These are phyloP conservation scores for Zoanthus solanderi DNA, from an alignment of 92 coral and sea anemone species.

Conservation along the genomic window DNA sequence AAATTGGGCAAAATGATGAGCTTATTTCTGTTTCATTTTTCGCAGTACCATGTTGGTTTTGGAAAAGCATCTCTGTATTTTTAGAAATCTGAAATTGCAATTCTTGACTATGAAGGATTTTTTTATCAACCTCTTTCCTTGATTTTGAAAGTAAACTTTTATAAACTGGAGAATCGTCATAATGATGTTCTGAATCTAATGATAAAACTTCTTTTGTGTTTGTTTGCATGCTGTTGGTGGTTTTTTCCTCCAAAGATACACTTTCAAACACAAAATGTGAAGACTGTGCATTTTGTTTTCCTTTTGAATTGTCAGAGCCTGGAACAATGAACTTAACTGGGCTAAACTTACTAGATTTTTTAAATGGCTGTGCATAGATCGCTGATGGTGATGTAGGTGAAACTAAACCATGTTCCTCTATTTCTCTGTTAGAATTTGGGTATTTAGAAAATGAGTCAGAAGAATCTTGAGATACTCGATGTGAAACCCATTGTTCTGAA, in stretches of 20 bases:
- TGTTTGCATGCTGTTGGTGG: not conserved
- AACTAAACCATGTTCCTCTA: not conserved
- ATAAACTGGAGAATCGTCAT: not conserved
- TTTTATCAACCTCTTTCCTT: not conserved
- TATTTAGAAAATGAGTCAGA: not conserved
- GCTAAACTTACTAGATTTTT: conserved; percentile 34
- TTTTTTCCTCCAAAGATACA: not conserved
- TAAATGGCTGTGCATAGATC: conserved; percentile 37
- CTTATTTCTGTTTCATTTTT: not conserved
- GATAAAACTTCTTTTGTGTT: not conserved
- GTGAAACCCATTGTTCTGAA: not conserved
- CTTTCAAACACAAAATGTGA: conserved; percentile 29
- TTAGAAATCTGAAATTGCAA: conserved; percentile 36
- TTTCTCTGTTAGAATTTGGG: not conserved
- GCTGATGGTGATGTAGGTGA: conserved; percentile 30
- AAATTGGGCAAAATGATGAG: not conserved
- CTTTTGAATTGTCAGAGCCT: not conserved
- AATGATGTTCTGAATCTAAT: not conserved
- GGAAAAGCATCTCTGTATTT: not conserved
- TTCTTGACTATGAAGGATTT: not conserved
- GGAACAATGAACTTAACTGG: conserved; percentile 16
- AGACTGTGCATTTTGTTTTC: not conserved
- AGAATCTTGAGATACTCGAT: not conserved
- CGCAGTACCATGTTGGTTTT: not conserved
- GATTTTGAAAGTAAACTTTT: not conserved